phyloP scores from a whole-genome alignment of 2,888 invertebrate species.

The Mimachlamys varia region DNA sequence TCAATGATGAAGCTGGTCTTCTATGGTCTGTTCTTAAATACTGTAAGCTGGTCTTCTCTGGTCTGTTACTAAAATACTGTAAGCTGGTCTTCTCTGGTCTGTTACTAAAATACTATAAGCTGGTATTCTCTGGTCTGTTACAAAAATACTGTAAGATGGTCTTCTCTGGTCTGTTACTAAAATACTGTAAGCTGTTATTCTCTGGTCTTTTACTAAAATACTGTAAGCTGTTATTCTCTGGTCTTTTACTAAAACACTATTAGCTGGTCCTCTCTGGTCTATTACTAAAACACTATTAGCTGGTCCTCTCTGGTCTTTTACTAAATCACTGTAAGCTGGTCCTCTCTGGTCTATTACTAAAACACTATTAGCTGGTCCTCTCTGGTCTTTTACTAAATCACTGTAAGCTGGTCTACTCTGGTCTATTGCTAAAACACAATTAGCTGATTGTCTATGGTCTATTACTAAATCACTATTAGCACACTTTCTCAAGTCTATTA shows the following conservation, averaged over 20 bases:
- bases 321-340: not conserved
- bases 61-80: not conserved
- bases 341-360: not conserved
- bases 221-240: not conserved
- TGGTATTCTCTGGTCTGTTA: not conserved
- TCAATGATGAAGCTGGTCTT: not conserved
- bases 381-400: too few relatives aligned
- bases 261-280: not conserved
- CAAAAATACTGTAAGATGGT: not conserved
- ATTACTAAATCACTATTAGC: not conserved
- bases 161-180: not conserved
- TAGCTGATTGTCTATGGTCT: not conserved
- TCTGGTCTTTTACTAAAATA: not conserved
- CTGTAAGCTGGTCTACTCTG: not conserved
- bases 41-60: not conserved
- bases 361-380: too few relatives aligned
- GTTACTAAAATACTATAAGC: not conserved
- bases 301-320: too few relatives aligned
- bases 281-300: not conserved
- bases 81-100: not conserved
- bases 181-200: not conserved
- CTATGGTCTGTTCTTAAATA: not conserved
- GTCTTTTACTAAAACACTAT: slow-evolving; percentile 1
- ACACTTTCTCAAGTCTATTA: not conserved
- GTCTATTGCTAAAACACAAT: not conserved